Conservation (phyloP, 2,888 invertebrate genomes). For the Eilema griseolum region DNA sequence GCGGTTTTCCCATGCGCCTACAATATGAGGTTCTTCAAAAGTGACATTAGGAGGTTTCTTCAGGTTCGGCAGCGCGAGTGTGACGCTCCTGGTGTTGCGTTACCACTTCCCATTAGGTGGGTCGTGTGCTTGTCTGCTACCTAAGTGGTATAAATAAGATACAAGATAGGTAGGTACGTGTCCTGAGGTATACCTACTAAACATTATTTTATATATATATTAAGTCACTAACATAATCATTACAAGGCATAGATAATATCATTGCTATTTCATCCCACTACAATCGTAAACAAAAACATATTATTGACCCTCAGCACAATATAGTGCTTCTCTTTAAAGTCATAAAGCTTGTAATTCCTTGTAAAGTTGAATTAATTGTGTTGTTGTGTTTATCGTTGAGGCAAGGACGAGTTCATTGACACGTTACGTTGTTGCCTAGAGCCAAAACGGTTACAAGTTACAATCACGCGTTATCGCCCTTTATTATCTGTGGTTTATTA, state of each 20-base stretch:
- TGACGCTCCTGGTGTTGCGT: too few relatives aligned
- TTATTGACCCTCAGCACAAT: background rate
- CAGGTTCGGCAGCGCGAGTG: too few relatives aligned
- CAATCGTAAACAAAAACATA: conserved; percentile 22
- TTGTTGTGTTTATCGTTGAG: conserved; percentile 7
- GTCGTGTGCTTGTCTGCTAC: too few relatives aligned
- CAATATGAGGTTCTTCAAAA: too few relatives aligned
- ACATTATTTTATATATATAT: background rate
- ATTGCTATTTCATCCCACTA: conserved; percentile 19
- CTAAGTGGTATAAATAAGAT: too few relatives aligned
- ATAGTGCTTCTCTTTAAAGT: background rate
- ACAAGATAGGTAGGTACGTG: too few relatives aligned
- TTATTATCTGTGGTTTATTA: conserved; percentile 19
- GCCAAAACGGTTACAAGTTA: conserved; percentile 10
- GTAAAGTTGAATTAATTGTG: background rate
- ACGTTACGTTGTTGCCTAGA: conserved; percentile 24
- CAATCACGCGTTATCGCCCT: conserved; percentile 11
- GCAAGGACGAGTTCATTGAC: conserved; percentile 44
- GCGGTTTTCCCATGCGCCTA: too few relatives aligned
- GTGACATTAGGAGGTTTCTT: too few relatives aligned
- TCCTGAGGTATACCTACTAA: too few relatives aligned
- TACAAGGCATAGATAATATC: background rate
- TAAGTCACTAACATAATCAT: background rate
- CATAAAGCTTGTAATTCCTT: conserved; percentile 10
- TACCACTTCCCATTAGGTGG: too few relatives aligned